Evolutionary conservation across 2,797 vertebrate species (phyloP), one percentile per base, ranked within the genome.

Genomic region (Clarias fuscus): DNA sequence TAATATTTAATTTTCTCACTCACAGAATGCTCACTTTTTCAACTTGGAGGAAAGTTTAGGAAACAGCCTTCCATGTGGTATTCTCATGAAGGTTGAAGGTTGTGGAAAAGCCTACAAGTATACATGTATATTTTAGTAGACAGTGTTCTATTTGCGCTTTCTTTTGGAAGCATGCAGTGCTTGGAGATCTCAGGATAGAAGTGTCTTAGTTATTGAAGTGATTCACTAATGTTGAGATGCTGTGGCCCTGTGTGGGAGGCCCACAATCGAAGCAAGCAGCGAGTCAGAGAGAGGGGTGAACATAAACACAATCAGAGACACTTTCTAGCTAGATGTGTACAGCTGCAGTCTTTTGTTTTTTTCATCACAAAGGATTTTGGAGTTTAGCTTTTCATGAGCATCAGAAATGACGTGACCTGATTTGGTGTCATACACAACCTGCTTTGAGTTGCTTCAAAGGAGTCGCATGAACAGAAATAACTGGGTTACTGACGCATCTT

Each of bases 171-270:
- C 85, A 40, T 82, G 10, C 43, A n/a, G 59, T 8, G 43, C 13
- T 40, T 24, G 33, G 33, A 79, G 77, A 79, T 61, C 10, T 79
- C 56, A n/a, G 73, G 37, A 33, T 78, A 15, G 67, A 77, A 37
- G 22, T 4, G 30, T 81, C 59, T 40, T 84, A 40, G 70, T 48
- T 82, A 17, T 86, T 73, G 83, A 85, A 83, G 76, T 83, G 67
- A 82, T 86, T 91, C 78, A 82, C 90, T 89, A 87, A 48, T 73
- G 84, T 68, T 40, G 81, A 37, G 78, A 67, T 40, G 72, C 70
- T 48, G 37, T 64, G 78, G 33, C 53, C 22, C 37, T 84, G 56
- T 72, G 73, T 83, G 65, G 56, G 85, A 83, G 48, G 48, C 85
- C 80, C 53, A 30, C 37, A 48, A 70, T 59, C 64, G 71, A 82